Base-by-base conservation (phyloP, 2,888 invertebrate species). In the Leptinotarsa haldemani region DNA sequence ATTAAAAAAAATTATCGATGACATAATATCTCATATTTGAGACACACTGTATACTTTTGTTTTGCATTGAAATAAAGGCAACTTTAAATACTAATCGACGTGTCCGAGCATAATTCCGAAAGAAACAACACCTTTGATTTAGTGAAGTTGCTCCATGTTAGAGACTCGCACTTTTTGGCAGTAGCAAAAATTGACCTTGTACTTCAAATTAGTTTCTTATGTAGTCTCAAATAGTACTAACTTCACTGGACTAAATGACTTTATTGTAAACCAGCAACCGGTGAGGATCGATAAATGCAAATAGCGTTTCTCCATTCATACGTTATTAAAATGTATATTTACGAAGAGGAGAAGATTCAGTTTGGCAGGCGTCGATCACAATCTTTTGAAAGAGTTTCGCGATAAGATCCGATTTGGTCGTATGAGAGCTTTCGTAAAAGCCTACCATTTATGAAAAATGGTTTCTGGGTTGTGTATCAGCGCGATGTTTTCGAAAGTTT, bases 221-320 rank as follows among this genome's bases (percentile, higher is more conserved):
- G 9, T 40, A 9, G 9, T 40, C 9, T 2, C 2, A 18, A 56
- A 15, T 25, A 40, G 9, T 13, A 20, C 22, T 22, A 56, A 56
- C 15, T 22, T 20, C 22, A 2, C 22, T 15, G 56, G 56, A 56
- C 56, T 56, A 25, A 20, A 56, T 58, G 22, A 46, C 30, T 58
- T 56, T 16, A 68, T 58, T 68, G 68, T 68, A 46, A 56, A 56
- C 16, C 46, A 68, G 68, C 52, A 56, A 68, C 30, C 68, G 46
- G 52, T 68, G 53, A 47, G 18, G 48, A 68, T 68, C 68, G 56
- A 68, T 68, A 56, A 47, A 68, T 68, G 68, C 68, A 56, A 56
- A 68, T 68, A 68, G 30, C 46, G 20, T 46, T 56, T 68, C 68
- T 46, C 56, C 48, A 48, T 66, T 66, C 68, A 53, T 56, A 46